Percentiles rank a stretch among this genome's conserved stretches.
Evolutionary conservation across 35 echinoderm and acorn worm genomes (phyloP).

Genomic region (Stichopus chloronotus): DNA sequence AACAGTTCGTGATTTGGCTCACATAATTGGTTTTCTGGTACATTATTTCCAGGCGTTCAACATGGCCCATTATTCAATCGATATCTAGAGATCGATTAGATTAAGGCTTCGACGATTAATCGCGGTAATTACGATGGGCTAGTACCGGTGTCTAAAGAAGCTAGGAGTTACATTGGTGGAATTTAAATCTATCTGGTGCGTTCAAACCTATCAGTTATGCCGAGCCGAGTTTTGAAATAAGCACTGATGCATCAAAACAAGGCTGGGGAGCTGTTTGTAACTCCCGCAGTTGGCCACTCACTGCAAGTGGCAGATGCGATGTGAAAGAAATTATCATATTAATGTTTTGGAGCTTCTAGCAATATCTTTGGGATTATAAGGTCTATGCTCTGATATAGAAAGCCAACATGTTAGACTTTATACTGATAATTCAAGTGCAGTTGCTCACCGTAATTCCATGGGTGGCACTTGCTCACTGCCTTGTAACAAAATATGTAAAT

Average conservation of each 20-base stretch:
- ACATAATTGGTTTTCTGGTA: constrained; percentile 15
- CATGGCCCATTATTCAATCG: constrained; percentile 27
- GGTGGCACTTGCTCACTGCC: constrained; percentile 37
- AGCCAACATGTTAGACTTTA: constrained; percentile 10
- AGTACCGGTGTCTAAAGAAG: not conserved
- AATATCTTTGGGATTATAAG: constrained; percentile 14
- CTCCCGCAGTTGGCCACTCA: not conserved
- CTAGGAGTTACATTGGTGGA: constrained; percentile 29
- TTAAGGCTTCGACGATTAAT: not conserved
- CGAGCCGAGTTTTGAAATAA: not conserved
- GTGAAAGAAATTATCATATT: constrained; percentile 33
- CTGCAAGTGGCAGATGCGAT: constrained; percentile 19
- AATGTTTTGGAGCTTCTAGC: constrained; percentile 32
- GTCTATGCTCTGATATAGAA: constrained; percentile 9
- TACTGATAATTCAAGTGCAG: too few species aligned
- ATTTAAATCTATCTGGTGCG: not conserved
- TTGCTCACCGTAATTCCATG: too few species aligned
- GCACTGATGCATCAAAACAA: constrained; percentile 20
- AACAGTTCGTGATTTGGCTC: constrained; percentile 36
- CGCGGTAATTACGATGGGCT: not conserved
- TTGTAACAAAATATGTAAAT: constrained; percentile 46
- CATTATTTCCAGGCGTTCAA: not conserved
- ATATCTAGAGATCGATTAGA: constrained; percentile 21
- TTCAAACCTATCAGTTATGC: not conserved
- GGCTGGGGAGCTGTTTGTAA: constrained; percentile 40